phyloP scores from a whole-genome alignment of 2,113 vertebrate species.

The Ctenodactylus gundi region DNA sequence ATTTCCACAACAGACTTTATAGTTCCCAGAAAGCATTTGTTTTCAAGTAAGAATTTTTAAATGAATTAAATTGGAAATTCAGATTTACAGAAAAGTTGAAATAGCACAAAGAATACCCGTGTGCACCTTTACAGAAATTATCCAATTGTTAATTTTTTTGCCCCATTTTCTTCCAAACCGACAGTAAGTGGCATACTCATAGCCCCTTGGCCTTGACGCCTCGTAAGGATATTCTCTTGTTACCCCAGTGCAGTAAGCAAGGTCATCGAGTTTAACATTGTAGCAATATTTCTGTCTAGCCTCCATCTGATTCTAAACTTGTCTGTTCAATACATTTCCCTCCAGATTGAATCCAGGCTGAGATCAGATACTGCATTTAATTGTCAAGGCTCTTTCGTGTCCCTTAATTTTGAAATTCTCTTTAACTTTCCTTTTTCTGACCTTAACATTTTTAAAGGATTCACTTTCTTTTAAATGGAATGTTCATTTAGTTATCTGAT shows the following conservation, averaged over 20 bases:
- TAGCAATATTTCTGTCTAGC: background rate
- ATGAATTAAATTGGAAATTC: background rate
- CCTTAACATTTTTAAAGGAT: background rate
- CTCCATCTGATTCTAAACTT: background rate
- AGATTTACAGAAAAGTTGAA: background rate
- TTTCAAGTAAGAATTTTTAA: background rate
- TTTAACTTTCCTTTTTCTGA: background rate
- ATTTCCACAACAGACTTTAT: background rate
- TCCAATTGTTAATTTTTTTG: background rate
- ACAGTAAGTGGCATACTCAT: background rate
- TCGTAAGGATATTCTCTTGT: background rate
- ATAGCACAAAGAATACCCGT: background rate
- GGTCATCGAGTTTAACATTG: background rate
- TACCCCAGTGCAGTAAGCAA: background rate
- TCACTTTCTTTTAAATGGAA: background rate
- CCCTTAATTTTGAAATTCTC: slow-evolving; percentile 2
- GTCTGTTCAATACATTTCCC: background rate
- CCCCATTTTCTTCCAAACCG: background rate
- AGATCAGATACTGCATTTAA: background rate
- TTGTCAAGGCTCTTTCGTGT: background rate
- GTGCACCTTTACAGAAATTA: background rate
- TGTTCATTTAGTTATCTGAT: background rate
- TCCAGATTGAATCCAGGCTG: background rate
- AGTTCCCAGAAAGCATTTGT: background rate
- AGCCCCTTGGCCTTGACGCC: background rate